Percentiles rank a stretch among this genome's conserved stretches.
phyloP scores from a whole-genome alignment of 2,797 vertebrate genomes.

The Ctenosaura bakeri region DNA sequence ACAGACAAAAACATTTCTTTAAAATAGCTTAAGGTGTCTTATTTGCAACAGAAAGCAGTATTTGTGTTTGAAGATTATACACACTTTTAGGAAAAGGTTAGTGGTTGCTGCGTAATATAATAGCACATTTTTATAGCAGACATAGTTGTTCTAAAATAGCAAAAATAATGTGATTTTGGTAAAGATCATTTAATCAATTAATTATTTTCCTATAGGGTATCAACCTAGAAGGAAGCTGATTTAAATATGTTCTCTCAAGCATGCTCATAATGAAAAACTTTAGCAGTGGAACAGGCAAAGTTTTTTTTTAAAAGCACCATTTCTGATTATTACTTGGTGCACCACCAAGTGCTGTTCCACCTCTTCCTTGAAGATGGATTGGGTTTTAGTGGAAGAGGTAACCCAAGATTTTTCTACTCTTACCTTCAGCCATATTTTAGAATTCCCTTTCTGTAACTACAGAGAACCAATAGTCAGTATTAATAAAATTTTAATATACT shows the following conservation, averaged over 20 bases:
- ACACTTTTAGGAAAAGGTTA: conserved; percentile 36
- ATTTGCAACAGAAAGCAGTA: conserved; percentile 48
- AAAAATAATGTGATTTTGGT: conserved; percentile 53
- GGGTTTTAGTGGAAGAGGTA: not conserved
- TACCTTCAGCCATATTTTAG: conserved; percentile 36
- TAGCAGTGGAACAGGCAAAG: not conserved
- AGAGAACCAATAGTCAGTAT: conserved; percentile 22
- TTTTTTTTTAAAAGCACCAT: not conserved
- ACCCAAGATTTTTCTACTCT: not conserved
- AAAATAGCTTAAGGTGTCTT: conserved; percentile 65
- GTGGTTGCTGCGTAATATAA: conserved; percentile 36
- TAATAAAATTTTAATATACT: not conserved
- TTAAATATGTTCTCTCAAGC: conserved; percentile 50
- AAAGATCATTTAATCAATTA: conserved; percentile 55
- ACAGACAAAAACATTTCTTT: conserved; percentile 70
- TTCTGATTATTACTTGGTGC: not conserved
- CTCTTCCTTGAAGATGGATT: not conserved
- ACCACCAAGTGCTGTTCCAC: not conserved
- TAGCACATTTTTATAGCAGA: conserved; percentile 48
- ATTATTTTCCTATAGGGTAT: conserved; percentile 41
- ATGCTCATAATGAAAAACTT: conserved; percentile 23
- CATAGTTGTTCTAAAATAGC: conserved; percentile 47
- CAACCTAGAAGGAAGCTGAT: conserved; percentile 37
- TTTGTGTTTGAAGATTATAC: conserved; percentile 54
- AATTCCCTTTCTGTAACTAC: conserved; percentile 28